These are phyloP conservation scores for Lumbricus terrestris DNA, from an alignment of 2,888 invertebrate genomes.

Conservation along the genomic window DNA sequence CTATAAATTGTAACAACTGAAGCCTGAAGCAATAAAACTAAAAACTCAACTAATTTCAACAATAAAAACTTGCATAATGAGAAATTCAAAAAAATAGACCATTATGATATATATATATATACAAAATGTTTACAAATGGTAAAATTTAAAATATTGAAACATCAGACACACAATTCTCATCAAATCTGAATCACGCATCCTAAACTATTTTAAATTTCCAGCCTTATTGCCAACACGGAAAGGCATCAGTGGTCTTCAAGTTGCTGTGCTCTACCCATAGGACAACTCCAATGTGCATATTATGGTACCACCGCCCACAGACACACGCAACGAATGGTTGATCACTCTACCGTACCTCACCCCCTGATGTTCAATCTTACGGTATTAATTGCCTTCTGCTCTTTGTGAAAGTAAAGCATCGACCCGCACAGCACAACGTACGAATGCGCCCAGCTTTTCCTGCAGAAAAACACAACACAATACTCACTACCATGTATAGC, in stretches of 20 bases:
- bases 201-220: too few species aligned
- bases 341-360: neutral
- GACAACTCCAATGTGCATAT: neutral
- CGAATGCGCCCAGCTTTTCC: constrained; percentile 21
- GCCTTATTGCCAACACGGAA: neutral
- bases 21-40: neutral
- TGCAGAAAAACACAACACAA: neutral
- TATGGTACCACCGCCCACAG: neutral
- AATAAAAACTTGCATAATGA: neutral
- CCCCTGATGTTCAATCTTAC: neutral
- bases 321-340: neutral
- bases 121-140: too few species aligned
- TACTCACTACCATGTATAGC: too few species aligned
- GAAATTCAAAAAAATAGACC: too few species aligned
- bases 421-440: constrained; percentile 17
- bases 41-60: neutral
- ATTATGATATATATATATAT: too few species aligned
- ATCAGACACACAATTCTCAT: neutral
- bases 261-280: neutral
- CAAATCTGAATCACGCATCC: too few species aligned
- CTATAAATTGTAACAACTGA: neutral
- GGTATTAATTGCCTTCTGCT: neutral
- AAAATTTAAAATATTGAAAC: neutral
- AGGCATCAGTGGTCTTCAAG: too few species aligned
- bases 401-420: constrained; percentile 25